Evolutionary conservation across 2,797 vertebrate genomes (phyloP), one percentile per base, ranked within the genome.

Genomic region (Gambusia yucatana): DNA sequence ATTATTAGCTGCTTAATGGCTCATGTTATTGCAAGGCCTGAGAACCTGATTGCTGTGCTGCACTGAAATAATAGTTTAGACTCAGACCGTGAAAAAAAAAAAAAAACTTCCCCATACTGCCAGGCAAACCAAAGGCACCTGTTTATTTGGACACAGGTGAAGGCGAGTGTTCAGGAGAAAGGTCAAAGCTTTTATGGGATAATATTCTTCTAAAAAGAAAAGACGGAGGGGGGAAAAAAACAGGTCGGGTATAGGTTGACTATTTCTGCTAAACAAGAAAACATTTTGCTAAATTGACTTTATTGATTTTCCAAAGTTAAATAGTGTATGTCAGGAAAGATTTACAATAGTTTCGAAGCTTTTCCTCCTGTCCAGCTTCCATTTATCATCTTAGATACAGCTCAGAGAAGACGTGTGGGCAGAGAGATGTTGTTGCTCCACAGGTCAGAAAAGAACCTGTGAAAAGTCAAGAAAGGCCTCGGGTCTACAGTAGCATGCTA

Each of bases 291-390:
- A 86, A 89, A 90, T 85, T 89, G 79, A 61, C 69, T 80, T 72
- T 80, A 92, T 89, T 90, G 87, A 89, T 92, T 89, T 48, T 88
- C 81, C 20, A 5, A 57, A 67, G 20, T 67, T 39, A 67, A 67
- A 67, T 22, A 41, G 36, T 67, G 36, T 39, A 67, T 67, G 63
- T 41, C 33, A 67, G 17, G 22, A 20, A 65, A 65, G 30, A 65
- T 65, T 41, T 67, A 22, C 36, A 67, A 41, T 25, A 67, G 36
- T 67, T 41, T 67, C 36, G 25, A 22, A 22, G 61, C 16, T 63
- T 67, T 67, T 67, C 17, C 63, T 67, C 36, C 36, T 39, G 7
- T 25, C 63, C 17, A 25, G 1, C 17, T 65, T 65, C 36, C 63
- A 41, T 67, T 25, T 67, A 65, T 20, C 22, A 67, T 67, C 20